Conservation (phyloP, 2,797 vertebrate genomes). For the Hapalemur alaotrensis region DNA sequence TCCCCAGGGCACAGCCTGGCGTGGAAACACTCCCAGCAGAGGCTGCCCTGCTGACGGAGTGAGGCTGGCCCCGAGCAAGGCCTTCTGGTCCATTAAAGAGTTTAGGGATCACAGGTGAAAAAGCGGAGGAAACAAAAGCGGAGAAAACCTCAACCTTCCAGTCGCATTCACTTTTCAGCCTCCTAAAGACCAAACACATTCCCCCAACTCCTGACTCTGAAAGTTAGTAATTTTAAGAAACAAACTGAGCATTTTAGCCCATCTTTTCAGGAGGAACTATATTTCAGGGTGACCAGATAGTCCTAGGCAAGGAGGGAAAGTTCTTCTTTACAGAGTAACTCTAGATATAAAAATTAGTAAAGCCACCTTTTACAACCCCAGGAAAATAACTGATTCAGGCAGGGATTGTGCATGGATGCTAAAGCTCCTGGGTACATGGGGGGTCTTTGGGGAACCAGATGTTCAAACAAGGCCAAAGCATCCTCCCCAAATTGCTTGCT, state of each 20-base stretch:
- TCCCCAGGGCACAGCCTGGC: background rate
- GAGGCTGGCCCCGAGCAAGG: accelerated
- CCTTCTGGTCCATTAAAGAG: background rate
- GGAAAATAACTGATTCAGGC: background rate
- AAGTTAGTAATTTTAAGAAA: background rate
- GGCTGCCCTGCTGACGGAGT: background rate
- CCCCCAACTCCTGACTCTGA: background rate
- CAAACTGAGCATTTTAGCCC: background rate
- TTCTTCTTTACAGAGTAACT: background rate
- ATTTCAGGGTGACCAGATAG: background rate
- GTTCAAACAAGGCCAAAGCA: background rate
- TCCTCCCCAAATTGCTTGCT: background rate
- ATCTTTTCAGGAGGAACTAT: background rate
- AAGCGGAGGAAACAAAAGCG: background rate
- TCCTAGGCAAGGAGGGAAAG: background rate
- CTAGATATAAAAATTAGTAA: background rate
- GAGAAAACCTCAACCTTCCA: background rate
- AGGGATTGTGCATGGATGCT: background rate
- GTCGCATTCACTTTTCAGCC: background rate
- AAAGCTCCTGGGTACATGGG: background rate
- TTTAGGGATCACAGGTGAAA: background rate
- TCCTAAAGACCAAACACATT: background rate
- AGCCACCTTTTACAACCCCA: background rate
- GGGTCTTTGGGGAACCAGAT: background rate
- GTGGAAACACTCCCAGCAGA: background rate